Evolutionary conservation across 2,888 invertebrate species (phyloP), one percentile per base, ranked within the genome.

Genomic region (Lomographa bimaculata): DNA sequence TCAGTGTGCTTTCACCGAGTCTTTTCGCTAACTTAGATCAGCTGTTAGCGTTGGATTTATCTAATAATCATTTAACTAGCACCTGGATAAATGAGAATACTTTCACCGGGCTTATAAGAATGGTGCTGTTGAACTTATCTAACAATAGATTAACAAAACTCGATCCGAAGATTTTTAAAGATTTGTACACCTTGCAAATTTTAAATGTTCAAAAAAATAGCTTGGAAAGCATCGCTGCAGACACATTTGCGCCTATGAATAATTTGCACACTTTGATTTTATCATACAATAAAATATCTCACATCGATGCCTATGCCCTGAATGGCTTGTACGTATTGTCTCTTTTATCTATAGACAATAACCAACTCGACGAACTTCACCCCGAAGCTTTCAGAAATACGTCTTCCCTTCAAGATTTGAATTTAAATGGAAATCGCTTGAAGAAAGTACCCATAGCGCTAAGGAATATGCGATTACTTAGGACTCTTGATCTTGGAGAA

Each of bases 331-430:
- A 95, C 71, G 97, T 97, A 17, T 86, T 98, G 46, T 96, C 96
- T 50, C 78, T 96, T 46, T 87, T 97, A 42, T 95, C 96, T 26
- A 87, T 97, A 71, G 96, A 97, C 80, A 95, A 95, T 78, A 97
- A 97, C 82, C 91, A 92, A 36, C 90, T 97, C 48, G 94, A 94
- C 73, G 94, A 93, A 59, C 92, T 97, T 44, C 96, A 97, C 78
- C 93, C 94, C 25, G 95, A 96, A 70, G 96, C 97, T 42, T 97
- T 97, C 71, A 91, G 94, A 64, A 97, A 97, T 86, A 97, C 97
- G 71, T 96, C 96, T 56, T 95, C 95, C 47, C 90, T 97, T 66
- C 95, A 96, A 84, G 97, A 97, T 83, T 91, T 98, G 59, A 96
- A 97, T 90, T 90, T 97, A 68, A 96, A 96, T 82, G 95, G 95